These are phyloP conservation scores for Isichthys henryi DNA, from an alignment of 2,113 vertebrate genomes.

Conservation along the genomic window DNA sequence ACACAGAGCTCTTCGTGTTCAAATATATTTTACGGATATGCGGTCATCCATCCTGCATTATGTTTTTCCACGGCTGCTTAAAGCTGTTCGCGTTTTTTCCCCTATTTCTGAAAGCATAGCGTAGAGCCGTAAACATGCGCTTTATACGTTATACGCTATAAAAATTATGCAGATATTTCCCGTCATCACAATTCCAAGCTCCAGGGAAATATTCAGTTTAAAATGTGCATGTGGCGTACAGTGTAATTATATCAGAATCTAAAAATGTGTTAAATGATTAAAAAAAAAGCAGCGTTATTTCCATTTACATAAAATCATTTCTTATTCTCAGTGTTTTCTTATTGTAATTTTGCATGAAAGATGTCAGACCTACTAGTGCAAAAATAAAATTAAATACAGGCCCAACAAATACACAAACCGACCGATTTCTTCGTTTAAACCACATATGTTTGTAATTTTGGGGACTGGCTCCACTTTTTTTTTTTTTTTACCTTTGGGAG, in stretches of 20 bases:
- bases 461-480: constrained; percentile 28
- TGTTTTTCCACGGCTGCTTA: not conserved
- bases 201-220: not conserved
- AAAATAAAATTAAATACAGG: not conserved
- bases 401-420: not conserved
- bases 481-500: constrained; percentile 33
- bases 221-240: not conserved
- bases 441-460: constrained; percentile 58
- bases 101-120: not conserved
- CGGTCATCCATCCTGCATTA: no score
- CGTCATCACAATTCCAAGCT: not conserved
- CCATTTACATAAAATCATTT: not conserved
- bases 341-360: not conserved
- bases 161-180: not conserved
- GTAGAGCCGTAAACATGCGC: not conserved
- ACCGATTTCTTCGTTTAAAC: not conserved
- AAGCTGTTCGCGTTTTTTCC: not conserved
- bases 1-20: not conserved
- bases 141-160: not conserved
- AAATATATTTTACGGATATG: not conserved
- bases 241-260: not conserved
- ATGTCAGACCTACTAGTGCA: not conserved
- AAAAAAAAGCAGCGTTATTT: not conserved
- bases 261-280: not conserved
- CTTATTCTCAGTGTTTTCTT: not conserved